These are phyloP conservation scores for Hyposmocoma kahamanoa DNA, from an alignment of 1,140 invertebrate genomes.

Conservation along the genomic window DNA sequence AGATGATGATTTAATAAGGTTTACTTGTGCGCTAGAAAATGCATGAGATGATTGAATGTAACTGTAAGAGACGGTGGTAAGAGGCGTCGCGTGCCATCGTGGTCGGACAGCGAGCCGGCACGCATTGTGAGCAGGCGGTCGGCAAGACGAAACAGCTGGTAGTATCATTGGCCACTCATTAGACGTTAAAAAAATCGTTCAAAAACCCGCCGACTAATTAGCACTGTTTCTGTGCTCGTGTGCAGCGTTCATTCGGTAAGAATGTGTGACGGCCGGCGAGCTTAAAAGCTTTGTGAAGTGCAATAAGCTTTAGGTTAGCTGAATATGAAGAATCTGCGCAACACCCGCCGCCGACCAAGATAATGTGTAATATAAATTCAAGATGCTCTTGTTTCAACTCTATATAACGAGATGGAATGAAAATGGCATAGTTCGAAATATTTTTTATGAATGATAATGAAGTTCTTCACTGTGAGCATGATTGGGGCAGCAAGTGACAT, in stretches of 20 bases:
- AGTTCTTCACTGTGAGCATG: too few species aligned
- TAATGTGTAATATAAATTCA: slow-evolving; percentile 53
- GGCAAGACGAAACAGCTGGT: slow-evolving; percentile 33
- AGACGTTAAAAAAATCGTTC: slow-evolving; percentile 28
- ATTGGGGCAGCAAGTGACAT: too few species aligned
- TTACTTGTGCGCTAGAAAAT: too few species aligned
- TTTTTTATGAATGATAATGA: too few species aligned
- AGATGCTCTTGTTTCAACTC: slow-evolving; percentile 33
- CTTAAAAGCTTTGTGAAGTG: slow-evolving; percentile 37
- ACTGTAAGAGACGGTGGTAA: neutral
- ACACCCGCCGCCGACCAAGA: slow-evolving; percentile 26
- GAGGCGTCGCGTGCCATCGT: slow-evolving; percentile 17
- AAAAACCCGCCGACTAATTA: slow-evolving; percentile 31
- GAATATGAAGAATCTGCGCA: slow-evolving; percentile 19
- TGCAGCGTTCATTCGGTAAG: slow-evolving; percentile 23
- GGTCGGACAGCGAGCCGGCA: slow-evolving; percentile 14
- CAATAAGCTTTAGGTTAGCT: slow-evolving; percentile 23
- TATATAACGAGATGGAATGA: too few species aligned
- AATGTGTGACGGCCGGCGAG: slow-evolving; percentile 36
- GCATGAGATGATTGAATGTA: neutral
- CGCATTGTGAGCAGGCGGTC: slow-evolving; percentile 32
- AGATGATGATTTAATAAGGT: too few species aligned
- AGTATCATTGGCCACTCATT: slow-evolving; percentile 29
- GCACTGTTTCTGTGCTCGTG: slow-evolving; percentile 26
- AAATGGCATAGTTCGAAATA: too few species aligned